Conservation (phyloP, 2,113 vertebrate species). For the Antechinus stuartii region DNA sequence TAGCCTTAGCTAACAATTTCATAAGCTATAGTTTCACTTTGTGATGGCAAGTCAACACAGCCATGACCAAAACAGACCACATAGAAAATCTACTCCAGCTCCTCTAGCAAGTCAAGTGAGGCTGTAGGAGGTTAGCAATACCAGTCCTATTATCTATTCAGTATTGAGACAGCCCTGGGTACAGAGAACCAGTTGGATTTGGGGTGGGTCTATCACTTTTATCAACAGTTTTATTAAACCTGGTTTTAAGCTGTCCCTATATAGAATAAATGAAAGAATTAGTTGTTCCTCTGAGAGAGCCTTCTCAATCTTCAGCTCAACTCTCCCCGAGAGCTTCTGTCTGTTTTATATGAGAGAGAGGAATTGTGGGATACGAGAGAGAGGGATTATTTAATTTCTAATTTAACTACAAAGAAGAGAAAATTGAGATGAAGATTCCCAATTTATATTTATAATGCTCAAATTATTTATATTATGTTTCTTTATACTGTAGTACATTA, state of each 20-base stretch:
- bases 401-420: background rate
- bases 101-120: background rate
- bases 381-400: too few species aligned
- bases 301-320: too few species aligned
- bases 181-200: background rate
- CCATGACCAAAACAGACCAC: background rate
- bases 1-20: background rate
- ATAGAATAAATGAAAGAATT: background rate
- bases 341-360: too few species aligned
- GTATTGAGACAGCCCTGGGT: background rate
- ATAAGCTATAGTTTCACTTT: background rate
- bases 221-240: background rate
- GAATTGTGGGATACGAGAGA: too few species aligned
- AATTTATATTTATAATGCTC: background rate
- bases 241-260: conserved; percentile 40
- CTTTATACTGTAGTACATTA: background rate
- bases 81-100: background rate
- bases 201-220: background rate
- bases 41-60: background rate
- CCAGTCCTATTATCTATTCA: background rate
- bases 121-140: background rate
- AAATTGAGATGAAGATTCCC: background rate
- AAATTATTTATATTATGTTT: background rate
- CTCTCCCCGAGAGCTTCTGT: too few species aligned
- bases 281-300: background rate